Evolutionary conservation across 2,113 vertebrate genomes (phyloP).

Genomic region (Silurus meridionalis): DNA sequence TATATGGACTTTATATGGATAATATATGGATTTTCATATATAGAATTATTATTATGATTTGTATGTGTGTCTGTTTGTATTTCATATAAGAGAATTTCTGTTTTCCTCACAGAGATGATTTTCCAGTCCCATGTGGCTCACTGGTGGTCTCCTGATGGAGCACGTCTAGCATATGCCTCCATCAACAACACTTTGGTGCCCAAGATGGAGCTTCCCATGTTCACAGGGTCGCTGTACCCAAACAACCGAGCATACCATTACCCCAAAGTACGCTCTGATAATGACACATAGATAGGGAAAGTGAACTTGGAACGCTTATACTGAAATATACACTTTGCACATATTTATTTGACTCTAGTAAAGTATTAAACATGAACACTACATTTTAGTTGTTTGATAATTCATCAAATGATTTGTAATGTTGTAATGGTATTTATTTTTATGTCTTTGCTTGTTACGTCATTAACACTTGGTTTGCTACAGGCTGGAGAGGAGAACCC

Average conservation of each 20-base stretch:
- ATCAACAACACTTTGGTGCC: slow-evolving; percentile 93
- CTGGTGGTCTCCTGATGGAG: slow-evolving; percentile 97
- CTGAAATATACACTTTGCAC: neutral
- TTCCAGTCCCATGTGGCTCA: slow-evolving; percentile 90
- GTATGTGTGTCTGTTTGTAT: neutral
- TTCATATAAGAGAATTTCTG: slow-evolving; percentile 2
- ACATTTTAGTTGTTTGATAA: neutral
- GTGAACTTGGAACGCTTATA: neutral
- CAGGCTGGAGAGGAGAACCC: slow-evolving; percentile 95
- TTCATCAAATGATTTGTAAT: neutral
- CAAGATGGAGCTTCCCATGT: slow-evolving; percentile 90
- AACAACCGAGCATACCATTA: slow-evolving; percentile 87
- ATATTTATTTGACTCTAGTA: neutral
- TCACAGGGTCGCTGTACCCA: slow-evolving; percentile 85
- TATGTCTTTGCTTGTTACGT: neutral
- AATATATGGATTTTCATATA: no score
- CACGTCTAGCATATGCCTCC: slow-evolving; percentile 88
- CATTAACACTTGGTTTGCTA: neutral
- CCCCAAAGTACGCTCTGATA: slow-evolving; percentile 81
- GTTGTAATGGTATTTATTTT: neutral
- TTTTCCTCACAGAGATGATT: slow-evolving; percentile 84
- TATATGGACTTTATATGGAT: neutral
- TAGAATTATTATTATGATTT: no score
- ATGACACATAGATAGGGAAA: neutral
- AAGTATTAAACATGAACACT: neutral